Evolutionary conservation across 2,113 vertebrate genomes (phyloP), one percentile per base, ranked within the genome.

Genomic region (Asarcornis scutulata): DNA sequence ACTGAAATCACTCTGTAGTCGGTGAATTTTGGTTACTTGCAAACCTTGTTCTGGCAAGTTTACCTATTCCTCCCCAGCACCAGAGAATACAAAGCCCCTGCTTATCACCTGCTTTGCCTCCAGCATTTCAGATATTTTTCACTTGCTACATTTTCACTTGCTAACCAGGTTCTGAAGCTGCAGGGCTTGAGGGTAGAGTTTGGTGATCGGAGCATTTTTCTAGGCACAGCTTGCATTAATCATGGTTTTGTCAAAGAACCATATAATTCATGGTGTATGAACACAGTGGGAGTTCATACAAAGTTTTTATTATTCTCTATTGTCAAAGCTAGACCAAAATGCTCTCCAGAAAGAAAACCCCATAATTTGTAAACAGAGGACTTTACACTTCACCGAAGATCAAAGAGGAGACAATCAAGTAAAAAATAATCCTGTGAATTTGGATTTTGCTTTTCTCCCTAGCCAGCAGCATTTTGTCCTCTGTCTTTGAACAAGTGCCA

Each of bases 401-500:
- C 67, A 86, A 93, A 63, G 48, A 92, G 48, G 58, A 89, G 74
- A 73, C 23, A 46, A 82, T 29, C 34, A 29, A 16, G 17, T 83
- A 2, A 75, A 87, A 91, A 91, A 59, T 22, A 86, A 44, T 50
- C 86, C 87, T 74, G 31, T 36, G 78, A 91, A 91, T 90, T 64
- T 96, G 66, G 31, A 63, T 75, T 88, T 95, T 36, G 15, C 86
- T 93, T 58, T 86, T 64, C 52, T 93, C 66, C 78, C 27, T 44
- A 87, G 62, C n/a, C 88, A 91, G 58, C 60, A 89, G 58, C 31
- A 18, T 91, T 78, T 87, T 90, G 23, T 76, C 56, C 48, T 87
- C 62, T 53, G 13, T 63, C 68, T 90, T 89, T 88, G 63, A 94
- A 74, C 78, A 97, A 96, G 93, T 97, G 96, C 91, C 95, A 82